Evolutionary conservation across 2,797 vertebrate species (phyloP).

Genomic region (Philypnodon macrostomus): DNA sequence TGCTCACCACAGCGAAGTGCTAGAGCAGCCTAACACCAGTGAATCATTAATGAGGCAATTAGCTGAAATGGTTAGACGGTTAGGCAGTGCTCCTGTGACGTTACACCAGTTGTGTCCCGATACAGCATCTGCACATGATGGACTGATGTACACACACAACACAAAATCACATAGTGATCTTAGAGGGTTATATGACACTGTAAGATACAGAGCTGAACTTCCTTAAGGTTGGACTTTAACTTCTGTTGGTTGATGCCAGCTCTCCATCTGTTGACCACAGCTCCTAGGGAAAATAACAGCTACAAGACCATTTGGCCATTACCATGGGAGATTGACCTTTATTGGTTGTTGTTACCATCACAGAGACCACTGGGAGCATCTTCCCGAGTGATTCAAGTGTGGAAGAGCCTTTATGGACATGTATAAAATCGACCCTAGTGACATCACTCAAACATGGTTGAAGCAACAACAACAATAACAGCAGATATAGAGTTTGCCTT

Average conservation of each 20-base stretch:
- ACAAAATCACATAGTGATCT: slow-evolving; percentile 18
- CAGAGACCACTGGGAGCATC: slow-evolving; percentile 55
- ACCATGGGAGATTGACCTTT: slow-evolving; percentile 74
- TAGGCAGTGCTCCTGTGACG: slow-evolving; percentile 69
- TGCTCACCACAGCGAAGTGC: slow-evolving; percentile 81
- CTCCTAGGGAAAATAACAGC: slow-evolving; percentile 70
- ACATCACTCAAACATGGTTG: slow-evolving; percentile 69
- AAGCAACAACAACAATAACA: slow-evolving; percentile 64
- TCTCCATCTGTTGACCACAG: slow-evolving; percentile 71
- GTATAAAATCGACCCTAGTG: slow-evolving; percentile 68
- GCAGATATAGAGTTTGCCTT: slow-evolving; percentile 71
- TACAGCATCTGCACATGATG: slow-evolving; percentile 44
- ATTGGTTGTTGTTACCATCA: slow-evolving; percentile 70
- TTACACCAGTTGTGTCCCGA: slow-evolving; percentile 45
- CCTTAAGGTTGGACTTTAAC: slow-evolving; percentile 44
- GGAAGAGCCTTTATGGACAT: slow-evolving; percentile 73
- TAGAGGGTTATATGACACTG: slow-evolving; percentile 19
- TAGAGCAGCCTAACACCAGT: slow-evolving; percentile 77
- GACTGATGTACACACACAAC: slow-evolving; percentile 48
- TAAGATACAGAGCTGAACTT: slow-evolving; percentile 31
- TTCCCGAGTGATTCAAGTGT: slow-evolving; percentile 70
- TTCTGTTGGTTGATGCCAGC: slow-evolving; percentile 52
- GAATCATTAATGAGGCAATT: slow-evolving; percentile 86
- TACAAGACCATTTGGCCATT: slow-evolving; percentile 73
- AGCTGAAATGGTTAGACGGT: slow-evolving; percentile 80